Evolutionary conservation across 2,888 invertebrate genomes (phyloP).

Genomic region (Xestobium rufovillosum): DNA sequence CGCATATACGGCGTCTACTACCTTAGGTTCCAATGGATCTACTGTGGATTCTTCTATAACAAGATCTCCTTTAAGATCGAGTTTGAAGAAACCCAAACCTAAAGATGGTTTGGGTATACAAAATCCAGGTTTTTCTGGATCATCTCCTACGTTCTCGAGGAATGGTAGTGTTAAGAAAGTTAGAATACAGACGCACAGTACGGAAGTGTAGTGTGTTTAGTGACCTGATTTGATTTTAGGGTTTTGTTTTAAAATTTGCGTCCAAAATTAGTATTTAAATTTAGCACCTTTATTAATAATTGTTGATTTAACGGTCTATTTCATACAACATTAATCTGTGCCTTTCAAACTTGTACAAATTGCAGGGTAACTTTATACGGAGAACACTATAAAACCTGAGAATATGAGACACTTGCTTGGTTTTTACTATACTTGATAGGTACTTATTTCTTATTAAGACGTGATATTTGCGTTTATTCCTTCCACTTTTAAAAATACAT

Average conservation of each 20-base stretch:
- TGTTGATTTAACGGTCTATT: no score
- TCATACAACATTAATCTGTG: no score
- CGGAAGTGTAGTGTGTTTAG: slow-evolving; percentile 62
- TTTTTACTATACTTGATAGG: no score
- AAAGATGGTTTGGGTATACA: slow-evolving; percentile 71
- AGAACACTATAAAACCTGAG: no score
- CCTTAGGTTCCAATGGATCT: slow-evolving; percentile 51
- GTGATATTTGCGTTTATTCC: no score
- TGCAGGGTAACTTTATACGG: no score
- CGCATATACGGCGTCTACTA: slow-evolving; percentile 57
- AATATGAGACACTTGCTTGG: no score
- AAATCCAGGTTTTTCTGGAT: slow-evolving; percentile 77
- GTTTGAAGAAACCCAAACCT: slow-evolving; percentile 73
- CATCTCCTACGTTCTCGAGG: slow-evolving; percentile 73
- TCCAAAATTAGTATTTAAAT: neutral
- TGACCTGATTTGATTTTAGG: neutral
- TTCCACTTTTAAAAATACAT: no score
- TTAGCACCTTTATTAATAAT: no score
- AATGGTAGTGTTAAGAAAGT: slow-evolving; percentile 88
- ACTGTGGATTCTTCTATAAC: slow-evolving; percentile 45
- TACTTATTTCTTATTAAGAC: no score
- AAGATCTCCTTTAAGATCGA: slow-evolving; percentile 64
- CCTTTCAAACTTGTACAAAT: no score
- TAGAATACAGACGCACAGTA: slow-evolving; percentile 85
- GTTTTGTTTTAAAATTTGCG: neutral